Percentiles rank a stretch among this genome's conserved stretches.
phyloP scores from a whole-genome alignment of 2,888 invertebrate species.

The Protophormia terraenovae region DNA sequence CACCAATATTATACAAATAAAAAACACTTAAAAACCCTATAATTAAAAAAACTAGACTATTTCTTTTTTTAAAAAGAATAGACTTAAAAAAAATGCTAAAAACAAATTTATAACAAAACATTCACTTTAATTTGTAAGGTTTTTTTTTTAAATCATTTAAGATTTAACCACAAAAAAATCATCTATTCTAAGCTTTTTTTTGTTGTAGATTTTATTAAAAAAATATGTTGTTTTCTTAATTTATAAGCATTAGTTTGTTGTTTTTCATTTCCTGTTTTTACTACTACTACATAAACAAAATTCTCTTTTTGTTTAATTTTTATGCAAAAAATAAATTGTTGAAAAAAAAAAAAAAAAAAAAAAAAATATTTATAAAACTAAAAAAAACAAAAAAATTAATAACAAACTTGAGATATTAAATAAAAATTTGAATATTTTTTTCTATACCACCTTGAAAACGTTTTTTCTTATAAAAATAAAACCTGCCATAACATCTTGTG shows the following conservation, averaged over 20 bases:
- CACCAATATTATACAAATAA: no score
- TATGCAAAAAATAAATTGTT: slow-evolving; percentile 4
- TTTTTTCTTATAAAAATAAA: slow-evolving; percentile 42
- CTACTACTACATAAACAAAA: slow-evolving; percentile 1
- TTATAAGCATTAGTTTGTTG: slow-evolving; percentile 36
- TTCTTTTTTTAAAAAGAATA: neutral
- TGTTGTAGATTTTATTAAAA: slow-evolving; percentile 27
- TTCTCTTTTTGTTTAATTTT: slow-evolving; percentile 22
- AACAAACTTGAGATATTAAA: slow-evolving; percentile 31
- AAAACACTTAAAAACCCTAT: neutral
- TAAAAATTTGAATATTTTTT: slow-evolving; percentile 37
- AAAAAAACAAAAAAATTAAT: neutral
- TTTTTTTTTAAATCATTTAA: slow-evolving; percentile 41
- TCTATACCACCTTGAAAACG: slow-evolving; percentile 39
- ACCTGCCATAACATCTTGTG: neutral
- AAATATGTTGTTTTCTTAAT: slow-evolving; percentile 14
- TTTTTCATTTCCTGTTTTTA: slow-evolving; percentile 29
- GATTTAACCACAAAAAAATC: slow-evolving; percentile 41
- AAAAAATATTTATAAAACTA: neutral
- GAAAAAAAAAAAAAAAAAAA: slow-evolving; percentile 29
- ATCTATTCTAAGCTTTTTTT: slow-evolving; percentile 35
- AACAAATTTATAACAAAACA: slow-evolving; percentile 1
- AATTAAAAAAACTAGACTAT: neutral
- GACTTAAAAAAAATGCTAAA: neutral
- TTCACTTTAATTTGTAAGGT: slow-evolving; percentile 46